Evolutionary conservation across 23 tunicate genomes (phyloP).

Genomic region (Halocynthia aurantium): DNA sequence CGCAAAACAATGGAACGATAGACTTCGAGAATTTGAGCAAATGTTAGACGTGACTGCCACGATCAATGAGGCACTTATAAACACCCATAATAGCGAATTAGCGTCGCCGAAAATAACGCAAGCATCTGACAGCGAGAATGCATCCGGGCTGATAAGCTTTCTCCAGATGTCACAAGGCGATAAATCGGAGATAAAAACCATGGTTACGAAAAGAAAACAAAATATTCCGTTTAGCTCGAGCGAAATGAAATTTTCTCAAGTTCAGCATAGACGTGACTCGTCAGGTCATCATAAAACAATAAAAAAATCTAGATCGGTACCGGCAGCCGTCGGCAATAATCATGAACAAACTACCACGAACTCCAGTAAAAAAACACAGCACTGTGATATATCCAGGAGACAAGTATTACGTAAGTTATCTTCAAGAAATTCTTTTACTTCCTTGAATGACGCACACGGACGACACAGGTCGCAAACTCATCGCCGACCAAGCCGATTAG

Average conservation of each 20-base stretch:
- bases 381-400: no score
- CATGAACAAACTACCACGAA: background rate
- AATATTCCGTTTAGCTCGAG: background rate
- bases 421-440: background rate
- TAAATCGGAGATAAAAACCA: background rate
- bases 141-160: background rate
- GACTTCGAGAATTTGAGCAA: no score
- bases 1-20: no score
- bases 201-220: background rate
- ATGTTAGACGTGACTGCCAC: no score
- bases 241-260: conserved; percentile 4
- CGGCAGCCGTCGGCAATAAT: no score
- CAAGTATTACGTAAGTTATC: background rate
- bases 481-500: conserved; percentile 20
- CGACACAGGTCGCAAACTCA: background rate
- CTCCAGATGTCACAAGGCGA: conserved; percentile 1
- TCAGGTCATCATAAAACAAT: no score
- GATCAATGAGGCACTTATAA: no score
- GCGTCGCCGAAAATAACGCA: background rate
- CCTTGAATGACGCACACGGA: conserved; percentile 4
- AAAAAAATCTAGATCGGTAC: no score
- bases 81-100: no score
- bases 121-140: background rate
- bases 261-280: no score
- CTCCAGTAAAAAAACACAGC: background rate